phyloP scores from a whole-genome alignment of 1,140 invertebrate genomes.

The Temnothorax nylanderi region DNA sequence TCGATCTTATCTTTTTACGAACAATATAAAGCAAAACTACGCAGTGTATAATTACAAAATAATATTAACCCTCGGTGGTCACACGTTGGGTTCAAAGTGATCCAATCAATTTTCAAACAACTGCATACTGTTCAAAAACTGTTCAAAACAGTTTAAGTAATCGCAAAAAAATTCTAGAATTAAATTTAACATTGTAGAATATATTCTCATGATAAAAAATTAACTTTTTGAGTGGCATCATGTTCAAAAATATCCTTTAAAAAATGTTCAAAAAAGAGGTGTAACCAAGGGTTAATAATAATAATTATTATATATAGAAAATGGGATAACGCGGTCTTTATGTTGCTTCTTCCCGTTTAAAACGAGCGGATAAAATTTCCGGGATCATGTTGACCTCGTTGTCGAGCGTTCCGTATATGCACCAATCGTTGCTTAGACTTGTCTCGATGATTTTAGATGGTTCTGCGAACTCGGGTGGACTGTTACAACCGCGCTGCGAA shows the following conservation, averaged over 20 bases:
- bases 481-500: constrained; percentile 5
- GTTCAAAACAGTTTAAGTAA: too few relatives aligned
- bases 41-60: background rate
- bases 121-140: too few relatives aligned
- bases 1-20: background rate
- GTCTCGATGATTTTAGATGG: background rate
- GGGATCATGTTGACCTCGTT: constrained; percentile 72
- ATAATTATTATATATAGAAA: background rate
- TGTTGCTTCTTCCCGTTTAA: constrained; percentile 59
- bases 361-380: constrained; percentile 65
- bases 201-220: too few relatives aligned
- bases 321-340: background rate
- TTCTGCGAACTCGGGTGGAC: background rate
- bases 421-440: background rate
- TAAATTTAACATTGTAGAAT: too few relatives aligned
- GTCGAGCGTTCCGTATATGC: constrained; percentile 41
- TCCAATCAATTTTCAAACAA: too few relatives aligned
- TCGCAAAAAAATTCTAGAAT: too few relatives aligned
- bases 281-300: background rate
- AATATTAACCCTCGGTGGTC: background rate
- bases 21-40: background rate
- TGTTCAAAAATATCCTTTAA: too few relatives aligned
- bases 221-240: too few relatives aligned
- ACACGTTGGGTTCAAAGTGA: too few relatives aligned
- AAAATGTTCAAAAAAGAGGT: too few relatives aligned